Evolutionary conservation across 2,113 vertebrate species (phyloP).

Genomic region (Petrocephalus zakoni): DNA sequence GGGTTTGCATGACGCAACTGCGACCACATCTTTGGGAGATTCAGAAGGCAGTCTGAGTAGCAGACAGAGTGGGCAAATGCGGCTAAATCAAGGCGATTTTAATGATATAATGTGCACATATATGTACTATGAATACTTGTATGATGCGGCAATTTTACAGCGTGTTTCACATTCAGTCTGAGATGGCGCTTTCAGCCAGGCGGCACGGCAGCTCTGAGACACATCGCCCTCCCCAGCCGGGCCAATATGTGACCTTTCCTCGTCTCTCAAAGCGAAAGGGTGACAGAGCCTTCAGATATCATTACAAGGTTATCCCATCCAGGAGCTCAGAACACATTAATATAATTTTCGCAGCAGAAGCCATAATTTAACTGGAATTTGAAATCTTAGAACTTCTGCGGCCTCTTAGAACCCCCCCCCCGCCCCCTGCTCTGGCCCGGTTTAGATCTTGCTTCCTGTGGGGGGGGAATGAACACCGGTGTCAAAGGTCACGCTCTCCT

Average conservation of each 20-base stretch:
- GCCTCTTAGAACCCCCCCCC: neutral
- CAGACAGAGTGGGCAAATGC: neutral
- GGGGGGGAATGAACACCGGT: neutral
- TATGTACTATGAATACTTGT: neutral
- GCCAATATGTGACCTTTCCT: constrained; percentile 6
- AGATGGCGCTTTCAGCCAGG: neutral
- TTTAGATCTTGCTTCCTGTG: neutral
- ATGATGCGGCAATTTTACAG: neutral
- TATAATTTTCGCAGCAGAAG: neutral
- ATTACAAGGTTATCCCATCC: neutral
- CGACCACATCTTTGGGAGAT: neutral
- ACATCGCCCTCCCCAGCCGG: neutral
- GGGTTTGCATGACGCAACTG: neutral
- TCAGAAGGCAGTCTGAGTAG: neutral
- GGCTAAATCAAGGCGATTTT: neutral
- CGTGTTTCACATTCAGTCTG: neutral
- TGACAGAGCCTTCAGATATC: neutral
- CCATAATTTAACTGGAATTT: neutral
- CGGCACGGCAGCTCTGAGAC: neutral
- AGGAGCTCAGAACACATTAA: neutral
- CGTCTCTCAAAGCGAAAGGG: neutral
- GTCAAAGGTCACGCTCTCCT: neutral
- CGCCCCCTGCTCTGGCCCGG: neutral
- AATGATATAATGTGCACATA: neutral
- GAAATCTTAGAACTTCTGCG: neutral